Conservation (phyloP, 2,113 vertebrate species). For the Mirounga angustirostris region DNA sequence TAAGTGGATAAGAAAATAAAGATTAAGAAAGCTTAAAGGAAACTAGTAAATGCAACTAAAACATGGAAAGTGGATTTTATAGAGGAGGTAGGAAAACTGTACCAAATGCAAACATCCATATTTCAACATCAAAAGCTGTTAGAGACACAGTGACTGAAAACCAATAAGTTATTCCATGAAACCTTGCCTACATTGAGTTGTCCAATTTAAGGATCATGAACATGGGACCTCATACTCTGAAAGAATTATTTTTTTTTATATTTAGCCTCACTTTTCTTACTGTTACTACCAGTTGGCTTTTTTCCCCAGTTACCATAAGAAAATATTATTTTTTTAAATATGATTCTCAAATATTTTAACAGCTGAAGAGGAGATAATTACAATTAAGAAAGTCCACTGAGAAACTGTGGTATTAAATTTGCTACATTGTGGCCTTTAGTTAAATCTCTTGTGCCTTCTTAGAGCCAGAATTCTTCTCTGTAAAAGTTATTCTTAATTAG, state of each 20-base stretch:
- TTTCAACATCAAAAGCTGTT: neutral
- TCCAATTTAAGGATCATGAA: neutral
- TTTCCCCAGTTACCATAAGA: constrained; percentile 7
- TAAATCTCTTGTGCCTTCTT: constrained; percentile 71
- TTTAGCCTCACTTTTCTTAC: neutral
- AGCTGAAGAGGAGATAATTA: constrained; percentile 69
- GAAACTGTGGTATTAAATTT: constrained; percentile 62
- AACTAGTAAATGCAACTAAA: neutral
- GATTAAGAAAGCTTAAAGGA: neutral
- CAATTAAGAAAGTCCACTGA: constrained; percentile 68
- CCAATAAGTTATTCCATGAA: neutral
- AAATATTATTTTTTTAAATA: constrained; percentile 59
- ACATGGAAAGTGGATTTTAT: neutral
- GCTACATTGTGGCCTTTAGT: constrained; percentile 57
- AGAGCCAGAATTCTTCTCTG: constrained; percentile 54
- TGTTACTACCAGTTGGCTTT: neutral
- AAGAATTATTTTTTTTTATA: neutral
- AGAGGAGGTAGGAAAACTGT: neutral
- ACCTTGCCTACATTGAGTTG: neutral
- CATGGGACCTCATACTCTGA: neutral
- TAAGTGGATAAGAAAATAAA: neutral
- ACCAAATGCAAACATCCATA: neutral
- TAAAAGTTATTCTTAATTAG: constrained; percentile 78
- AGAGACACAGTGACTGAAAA: neutral
- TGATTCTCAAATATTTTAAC: constrained; percentile 66